A percentile compares a stretch with the other conserved stretches of the same genome.
These are phyloP conservation scores for Craniophora ligustri DNA, from an alignment of 2,888 invertebrate species.

Conservation along the genomic window DNA sequence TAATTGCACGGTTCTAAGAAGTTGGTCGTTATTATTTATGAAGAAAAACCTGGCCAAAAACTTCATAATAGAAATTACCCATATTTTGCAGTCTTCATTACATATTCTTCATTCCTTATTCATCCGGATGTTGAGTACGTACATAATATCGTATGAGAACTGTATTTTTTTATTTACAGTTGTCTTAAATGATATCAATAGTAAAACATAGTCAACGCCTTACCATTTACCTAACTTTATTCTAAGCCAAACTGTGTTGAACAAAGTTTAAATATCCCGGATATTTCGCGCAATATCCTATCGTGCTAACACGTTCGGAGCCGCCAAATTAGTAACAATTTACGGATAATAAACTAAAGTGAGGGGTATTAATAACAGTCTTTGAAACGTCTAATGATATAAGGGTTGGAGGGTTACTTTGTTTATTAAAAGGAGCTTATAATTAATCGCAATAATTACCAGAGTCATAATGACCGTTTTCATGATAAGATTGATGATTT, in stretches of 20 bases:
- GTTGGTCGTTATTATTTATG: too few species aligned
- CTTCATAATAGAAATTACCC: too few species aligned
- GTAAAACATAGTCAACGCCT: too few species aligned
- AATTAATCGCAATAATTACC: conserved; percentile 60
- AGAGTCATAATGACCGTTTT: conserved; percentile 54
- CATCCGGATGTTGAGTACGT: too few species aligned
- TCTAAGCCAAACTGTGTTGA: neutral
- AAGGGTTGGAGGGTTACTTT: conserved; percentile 54
- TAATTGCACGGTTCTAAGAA: too few species aligned
- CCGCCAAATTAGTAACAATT: conserved; percentile 55
- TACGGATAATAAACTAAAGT: conserved; percentile 58
- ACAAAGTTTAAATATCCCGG: conserved; percentile 29
- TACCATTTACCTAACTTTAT: neutral
- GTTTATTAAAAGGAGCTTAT: conserved; percentile 54
- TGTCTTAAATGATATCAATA: too few species aligned
- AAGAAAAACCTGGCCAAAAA: too few species aligned
- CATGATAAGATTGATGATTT: conserved; percentile 40
- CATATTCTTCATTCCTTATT: too few species aligned
- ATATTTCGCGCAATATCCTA: conserved; percentile 33
- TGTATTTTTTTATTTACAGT: too few species aligned
- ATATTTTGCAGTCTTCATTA: too few species aligned
- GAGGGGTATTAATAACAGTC: conserved; percentile 56
- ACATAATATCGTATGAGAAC: too few species aligned
- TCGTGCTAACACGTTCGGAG: conserved; percentile 47
- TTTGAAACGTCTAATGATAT: conserved; percentile 56